A percentile compares a stretch with the other conserved stretches of the same genome.
These are phyloP conservation scores for Melieria omissa DNA, from an alignment of 2,888 invertebrate species.

Conservation along the genomic window DNA sequence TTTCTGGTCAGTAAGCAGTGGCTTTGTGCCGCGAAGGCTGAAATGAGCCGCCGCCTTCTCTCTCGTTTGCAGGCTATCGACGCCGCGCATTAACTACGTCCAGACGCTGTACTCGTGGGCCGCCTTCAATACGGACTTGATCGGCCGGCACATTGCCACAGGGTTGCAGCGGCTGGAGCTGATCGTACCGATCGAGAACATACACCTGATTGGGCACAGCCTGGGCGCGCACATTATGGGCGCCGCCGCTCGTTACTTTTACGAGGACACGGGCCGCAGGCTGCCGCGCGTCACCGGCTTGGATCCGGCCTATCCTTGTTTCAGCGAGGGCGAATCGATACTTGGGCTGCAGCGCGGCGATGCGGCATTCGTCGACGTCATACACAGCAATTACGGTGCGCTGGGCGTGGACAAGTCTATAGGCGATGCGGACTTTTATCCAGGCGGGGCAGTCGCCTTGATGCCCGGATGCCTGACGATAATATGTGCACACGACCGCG, in stretches of 20 bases:
- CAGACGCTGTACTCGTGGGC: constrained; percentile 60
- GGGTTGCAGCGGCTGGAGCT: constrained; percentile 50
- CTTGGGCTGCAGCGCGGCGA: constrained; percentile 55
- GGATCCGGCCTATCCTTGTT: constrained; percentile 64
- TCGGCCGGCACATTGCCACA: constrained; percentile 52
- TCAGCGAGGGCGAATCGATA: constrained; percentile 54
- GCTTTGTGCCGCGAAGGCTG: background rate
- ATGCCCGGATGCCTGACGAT: constrained; percentile 51
- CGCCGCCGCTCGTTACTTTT: constrained; percentile 53
- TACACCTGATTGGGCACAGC: constrained; percentile 61
- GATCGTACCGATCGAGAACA: constrained; percentile 47
- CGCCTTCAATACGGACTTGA: constrained; percentile 56
- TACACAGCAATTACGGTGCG: constrained; percentile 58
- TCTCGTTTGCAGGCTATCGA: too few relatives aligned
- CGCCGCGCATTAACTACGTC: constrained; percentile 38
- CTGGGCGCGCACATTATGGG: constrained; percentile 63
- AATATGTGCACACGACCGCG: constrained; percentile 55
- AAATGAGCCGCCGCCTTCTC: too few relatives aligned
- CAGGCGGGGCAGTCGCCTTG: constrained; percentile 52
- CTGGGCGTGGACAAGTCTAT: constrained; percentile 50
- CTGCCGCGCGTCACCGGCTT: constrained; percentile 58
- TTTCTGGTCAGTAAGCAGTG: constrained; percentile 45
- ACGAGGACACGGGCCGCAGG: constrained; percentile 44
- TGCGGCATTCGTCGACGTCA: constrained; percentile 60
- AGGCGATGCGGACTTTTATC: constrained; percentile 61